These are phyloP conservation scores for Stictonetta naevosa DNA, from an alignment of 2,113 vertebrate genomes.

Conservation along the genomic window DNA sequence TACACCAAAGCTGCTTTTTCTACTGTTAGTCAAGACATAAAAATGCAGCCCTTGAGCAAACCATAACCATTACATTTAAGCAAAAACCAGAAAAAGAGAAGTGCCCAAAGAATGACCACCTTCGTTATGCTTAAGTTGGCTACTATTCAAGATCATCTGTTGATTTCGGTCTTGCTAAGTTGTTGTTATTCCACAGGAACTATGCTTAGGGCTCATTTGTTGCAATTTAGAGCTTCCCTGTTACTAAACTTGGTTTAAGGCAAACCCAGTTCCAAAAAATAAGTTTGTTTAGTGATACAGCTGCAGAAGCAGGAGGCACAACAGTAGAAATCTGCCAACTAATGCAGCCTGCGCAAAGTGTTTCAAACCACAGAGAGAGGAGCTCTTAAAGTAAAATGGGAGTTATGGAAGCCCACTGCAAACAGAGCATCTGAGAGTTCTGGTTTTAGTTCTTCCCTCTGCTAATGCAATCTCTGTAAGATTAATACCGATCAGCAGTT, in stretches of 20 bases:
- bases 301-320: not conserved
- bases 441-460: not conserved
- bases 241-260: not conserved
- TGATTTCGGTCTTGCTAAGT: not conserved
- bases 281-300: not conserved
- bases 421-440: not conserved
- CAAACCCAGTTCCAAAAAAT: not conserved
- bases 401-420: not conserved
- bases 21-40: no score
- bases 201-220: not conserved
- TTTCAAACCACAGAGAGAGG: not conserved
- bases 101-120: not conserved
- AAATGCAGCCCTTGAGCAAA: not conserved
- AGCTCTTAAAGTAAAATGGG: not conserved
- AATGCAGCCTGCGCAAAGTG: not conserved
- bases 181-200: not conserved
- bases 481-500: not conserved
- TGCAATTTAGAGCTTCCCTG: not conserved
- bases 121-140: not conserved
- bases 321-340: not conserved
- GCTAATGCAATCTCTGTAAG: accelerated
- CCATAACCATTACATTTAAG: not conserved
- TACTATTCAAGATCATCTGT: not conserved
- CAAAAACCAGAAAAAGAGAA: not conserved
- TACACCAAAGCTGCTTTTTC: not conserved